Evolutionary conservation across 2,113 vertebrate genomes (phyloP).

Genomic region (Clupea harengus): DNA sequence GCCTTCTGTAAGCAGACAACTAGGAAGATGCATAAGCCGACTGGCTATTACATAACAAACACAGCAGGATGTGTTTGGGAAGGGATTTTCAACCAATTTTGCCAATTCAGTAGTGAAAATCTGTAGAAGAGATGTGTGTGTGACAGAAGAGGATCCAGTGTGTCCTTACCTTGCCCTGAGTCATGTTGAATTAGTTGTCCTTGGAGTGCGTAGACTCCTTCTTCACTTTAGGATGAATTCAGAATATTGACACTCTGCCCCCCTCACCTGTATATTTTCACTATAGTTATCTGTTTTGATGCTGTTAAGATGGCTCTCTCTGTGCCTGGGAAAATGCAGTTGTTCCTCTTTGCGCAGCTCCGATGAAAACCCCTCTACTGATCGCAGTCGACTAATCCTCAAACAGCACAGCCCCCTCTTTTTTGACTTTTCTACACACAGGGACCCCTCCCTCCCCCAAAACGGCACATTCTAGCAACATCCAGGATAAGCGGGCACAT

Average conservation of each 20-base stretch:
- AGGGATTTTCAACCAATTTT: not conserved
- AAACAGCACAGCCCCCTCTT: constrained; percentile 42
- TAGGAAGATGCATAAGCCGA: not conserved
- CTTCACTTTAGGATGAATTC: constrained; percentile 28
- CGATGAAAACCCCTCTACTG: constrained; percentile 48
- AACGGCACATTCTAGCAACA: constrained; percentile 66
- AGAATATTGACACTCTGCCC: not conserved
- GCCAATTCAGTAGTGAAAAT: not conserved
- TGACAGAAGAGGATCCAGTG: not conserved
- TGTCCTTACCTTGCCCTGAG: constrained; percentile 85
- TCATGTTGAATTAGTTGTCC: constrained; percentile 73
- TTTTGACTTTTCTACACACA: constrained; percentile 32
- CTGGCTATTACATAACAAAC: not conserved
- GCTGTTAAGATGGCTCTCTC: too few species aligned
- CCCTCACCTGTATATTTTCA: constrained; percentile 10
- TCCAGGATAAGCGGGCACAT: constrained; percentile 56
- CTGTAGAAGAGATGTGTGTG: too few species aligned
- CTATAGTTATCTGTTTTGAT: too few species aligned
- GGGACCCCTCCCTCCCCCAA: constrained; percentile 53
- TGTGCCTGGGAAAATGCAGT: not conserved
- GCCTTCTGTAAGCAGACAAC: not conserved
- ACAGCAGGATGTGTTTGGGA: not conserved
- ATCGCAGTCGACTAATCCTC: constrained; percentile 50
- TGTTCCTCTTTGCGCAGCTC: constrained; percentile 21
- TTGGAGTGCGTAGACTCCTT: constrained; percentile 7